Conservation (phyloP, 2,888 invertebrate species). For the Miltochrista miniata region DNA sequence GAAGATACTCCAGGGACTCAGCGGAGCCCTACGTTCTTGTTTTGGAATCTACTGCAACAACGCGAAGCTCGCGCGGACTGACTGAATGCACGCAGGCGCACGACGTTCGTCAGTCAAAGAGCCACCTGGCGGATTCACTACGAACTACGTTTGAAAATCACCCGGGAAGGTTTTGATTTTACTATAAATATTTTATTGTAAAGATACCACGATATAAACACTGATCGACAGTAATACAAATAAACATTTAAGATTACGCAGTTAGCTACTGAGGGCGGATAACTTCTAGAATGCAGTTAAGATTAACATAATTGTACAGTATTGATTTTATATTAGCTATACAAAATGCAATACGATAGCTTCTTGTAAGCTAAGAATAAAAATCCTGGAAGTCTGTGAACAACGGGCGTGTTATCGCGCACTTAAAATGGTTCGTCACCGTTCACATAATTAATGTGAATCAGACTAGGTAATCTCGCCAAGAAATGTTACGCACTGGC, state of each 20-base stretch:
- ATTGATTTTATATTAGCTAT: constrained; percentile 72
- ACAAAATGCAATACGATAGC: constrained; percentile 37
- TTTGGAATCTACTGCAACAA: constrained; percentile 60
- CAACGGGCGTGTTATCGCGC: constrained; percentile 72
- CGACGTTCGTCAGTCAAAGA: constrained; percentile 50
- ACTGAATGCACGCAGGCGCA: constrained; percentile 60
- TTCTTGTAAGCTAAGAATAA: constrained; percentile 35
- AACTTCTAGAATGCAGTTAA: constrained; percentile 11
- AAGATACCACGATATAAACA: constrained; percentile 3
- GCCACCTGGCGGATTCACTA: constrained; percentile 46
- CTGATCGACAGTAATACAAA: constrained; percentile 3
- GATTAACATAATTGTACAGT: constrained; percentile 38
- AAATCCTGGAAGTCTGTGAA: constrained; percentile 41
- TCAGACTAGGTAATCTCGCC: constrained; percentile 61
- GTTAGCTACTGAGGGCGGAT: constrained; percentile 9
- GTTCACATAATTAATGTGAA: constrained; percentile 80
- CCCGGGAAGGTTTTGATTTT: constrained; percentile 61
- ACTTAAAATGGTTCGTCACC: constrained; percentile 76
- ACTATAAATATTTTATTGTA: constrained; percentile 13
- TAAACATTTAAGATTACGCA: constrained; percentile 6
- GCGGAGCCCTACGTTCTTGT: constrained; percentile 55
- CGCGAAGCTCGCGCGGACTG: constrained; percentile 68
- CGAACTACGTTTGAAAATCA: constrained; percentile 59
- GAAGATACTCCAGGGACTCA: constrained; percentile 44
- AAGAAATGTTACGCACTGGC: constrained; percentile 55